Evolutionary conservation across 2,113 vertebrate genomes (phyloP), one percentile per base, ranked within the genome.

Genomic region (Centropristis striata): DNA sequence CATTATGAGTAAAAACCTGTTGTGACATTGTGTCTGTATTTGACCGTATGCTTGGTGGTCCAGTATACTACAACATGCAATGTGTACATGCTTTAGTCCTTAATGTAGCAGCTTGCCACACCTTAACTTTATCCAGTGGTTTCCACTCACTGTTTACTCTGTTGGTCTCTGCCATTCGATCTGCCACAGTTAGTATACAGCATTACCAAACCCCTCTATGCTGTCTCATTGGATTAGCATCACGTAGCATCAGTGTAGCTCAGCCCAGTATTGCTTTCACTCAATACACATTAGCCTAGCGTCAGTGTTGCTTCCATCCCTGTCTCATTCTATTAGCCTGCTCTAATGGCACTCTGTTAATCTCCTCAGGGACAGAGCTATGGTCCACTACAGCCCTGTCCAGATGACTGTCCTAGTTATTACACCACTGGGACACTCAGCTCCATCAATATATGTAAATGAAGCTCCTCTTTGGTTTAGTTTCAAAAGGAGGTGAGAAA

Each of bases 291-390:
- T 92, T 92, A 91, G 83, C 71, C 60, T 58, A 74, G 83, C 64
- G 42, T 89, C 86, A 82, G 78, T 42, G 71, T 89, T 68, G 80
- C 90, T 88, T 89, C 89, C 80, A 81, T 85, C 69, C 80, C 76
- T 70, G 84, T 86, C 88, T 92, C 83, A 82, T 92, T 88, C 86
- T 90, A 87, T 93, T 94, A 93, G 87, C 87, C 50, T 25, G 54
- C 78, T 85, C 79, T 91, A 90, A 92, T 92, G 80, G 85, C 82
- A 79, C 86, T 82, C 77, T 84, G 83, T 67, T 89, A 86, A 90
- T 91, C 85, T 88, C 80, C 80, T 87, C 68, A 61, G 85, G 88
- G 87, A 87, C 70, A 76, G 15, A 64, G 59, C 59, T 27, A 21
- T 71, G 84, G 64, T 66, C 79, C 76, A 63, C 58, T 42, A 71